phyloP scores from a whole-genome alignment of 2,797 vertebrate genomes.

The Myioborus melanocephalus region DNA sequence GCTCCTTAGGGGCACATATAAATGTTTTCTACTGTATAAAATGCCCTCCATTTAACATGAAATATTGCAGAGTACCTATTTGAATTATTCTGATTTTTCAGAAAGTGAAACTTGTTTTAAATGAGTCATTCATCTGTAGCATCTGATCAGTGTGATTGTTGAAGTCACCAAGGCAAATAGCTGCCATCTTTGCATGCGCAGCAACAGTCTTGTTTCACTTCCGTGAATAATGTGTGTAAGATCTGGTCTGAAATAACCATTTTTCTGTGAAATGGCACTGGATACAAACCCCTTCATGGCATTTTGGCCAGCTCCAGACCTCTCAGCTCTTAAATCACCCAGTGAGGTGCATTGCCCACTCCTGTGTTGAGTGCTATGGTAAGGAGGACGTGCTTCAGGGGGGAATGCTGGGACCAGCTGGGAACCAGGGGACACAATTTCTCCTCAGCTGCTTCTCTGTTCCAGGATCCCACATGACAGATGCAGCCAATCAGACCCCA shows the following conservation, averaged over 20 bases:
- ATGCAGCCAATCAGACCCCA: neutral
- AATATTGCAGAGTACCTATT: neutral
- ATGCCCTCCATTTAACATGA: slow-evolving; percentile 1
- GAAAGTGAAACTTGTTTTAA: neutral
- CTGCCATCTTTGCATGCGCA: neutral
- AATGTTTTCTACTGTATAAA: slow-evolving; percentile 8
- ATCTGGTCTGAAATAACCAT: neutral
- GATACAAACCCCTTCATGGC: neutral
- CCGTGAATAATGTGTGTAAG: neutral
- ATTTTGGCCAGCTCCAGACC: neutral
- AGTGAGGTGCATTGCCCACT: neutral
- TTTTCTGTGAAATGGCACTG: neutral
- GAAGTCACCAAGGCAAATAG: neutral
- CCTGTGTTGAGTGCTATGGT: neutral
- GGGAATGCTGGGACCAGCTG: neutral
- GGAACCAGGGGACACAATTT: neutral
- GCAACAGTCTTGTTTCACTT: neutral
- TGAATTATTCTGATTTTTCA: slow-evolving; percentile 3
- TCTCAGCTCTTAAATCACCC: neutral
- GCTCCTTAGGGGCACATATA: neutral
- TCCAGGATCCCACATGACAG: neutral
- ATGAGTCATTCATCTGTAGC: neutral
- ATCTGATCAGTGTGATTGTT: neutral
- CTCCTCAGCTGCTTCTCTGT: neutral
- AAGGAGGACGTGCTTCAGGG: neutral